These are phyloP conservation scores for Eucera pruinosa DNA, from an alignment of 2,888 invertebrate genomes.

Conservation along the genomic window DNA sequence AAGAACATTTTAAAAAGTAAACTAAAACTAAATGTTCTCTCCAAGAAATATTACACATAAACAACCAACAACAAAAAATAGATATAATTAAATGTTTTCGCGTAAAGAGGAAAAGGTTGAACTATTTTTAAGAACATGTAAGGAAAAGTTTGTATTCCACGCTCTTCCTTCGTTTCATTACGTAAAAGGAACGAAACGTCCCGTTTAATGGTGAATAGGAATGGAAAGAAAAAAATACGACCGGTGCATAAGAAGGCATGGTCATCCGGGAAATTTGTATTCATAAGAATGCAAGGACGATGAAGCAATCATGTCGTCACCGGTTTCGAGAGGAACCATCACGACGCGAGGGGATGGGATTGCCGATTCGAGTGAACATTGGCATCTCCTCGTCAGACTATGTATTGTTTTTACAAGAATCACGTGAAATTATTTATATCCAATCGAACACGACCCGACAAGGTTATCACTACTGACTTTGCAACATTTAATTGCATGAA, in stretches of 20 bases:
- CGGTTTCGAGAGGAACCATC: constrained; percentile 5
- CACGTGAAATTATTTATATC: constrained; percentile 56
- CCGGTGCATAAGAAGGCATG: constrained; percentile 14
- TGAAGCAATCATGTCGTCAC: neutral
- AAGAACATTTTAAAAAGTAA: neutral
- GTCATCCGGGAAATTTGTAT: constrained; percentile 33
- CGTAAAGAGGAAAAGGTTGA: neutral
- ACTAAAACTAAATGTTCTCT: neutral
- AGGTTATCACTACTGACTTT: constrained; percentile 55
- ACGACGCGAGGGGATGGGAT: neutral
- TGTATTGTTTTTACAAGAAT: constrained; percentile 38
- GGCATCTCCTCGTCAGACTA: constrained; percentile 3
- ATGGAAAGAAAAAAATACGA: constrained; percentile 24
- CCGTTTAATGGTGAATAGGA: neutral
- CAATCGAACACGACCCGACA: constrained; percentile 39
- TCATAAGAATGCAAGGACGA: constrained; percentile 34
- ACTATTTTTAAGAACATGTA: neutral
- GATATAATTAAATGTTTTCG: too few relatives aligned
- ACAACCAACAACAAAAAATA: too few relatives aligned
- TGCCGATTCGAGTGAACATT: constrained; percentile 3
- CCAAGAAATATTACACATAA: too few relatives aligned
- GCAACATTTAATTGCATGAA: constrained; percentile 29
- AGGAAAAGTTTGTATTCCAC: neutral
- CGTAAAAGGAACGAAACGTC: constrained; percentile 7
- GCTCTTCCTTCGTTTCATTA: constrained; percentile 16